Percentiles rank a stretch among this genome's conserved stretches.
Conservation (phyloP, 1,140 invertebrate genomes). For the Bombus waltoni region DNA sequence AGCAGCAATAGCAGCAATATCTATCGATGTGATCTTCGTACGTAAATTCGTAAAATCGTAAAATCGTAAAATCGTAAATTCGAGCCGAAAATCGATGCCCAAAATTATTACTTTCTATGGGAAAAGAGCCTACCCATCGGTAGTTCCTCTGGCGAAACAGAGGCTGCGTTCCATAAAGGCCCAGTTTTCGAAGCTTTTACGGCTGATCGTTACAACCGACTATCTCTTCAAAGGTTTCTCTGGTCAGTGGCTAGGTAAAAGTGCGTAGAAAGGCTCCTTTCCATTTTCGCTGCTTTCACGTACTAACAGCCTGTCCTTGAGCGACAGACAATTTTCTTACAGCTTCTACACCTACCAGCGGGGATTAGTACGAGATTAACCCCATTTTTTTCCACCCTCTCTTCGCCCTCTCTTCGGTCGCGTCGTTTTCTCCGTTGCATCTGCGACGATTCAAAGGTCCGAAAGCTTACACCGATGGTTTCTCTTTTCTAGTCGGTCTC, state of each 20-base stretch:
- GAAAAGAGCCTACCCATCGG: neutral
- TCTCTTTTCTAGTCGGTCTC: neutral
- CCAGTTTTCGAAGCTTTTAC: conserved; percentile 60
- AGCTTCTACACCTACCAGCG: neutral
- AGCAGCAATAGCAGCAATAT: neutral
- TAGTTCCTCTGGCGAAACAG: conserved; percentile 34
- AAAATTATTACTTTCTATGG: neutral
- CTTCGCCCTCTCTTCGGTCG: neutral
- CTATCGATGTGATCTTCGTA: neutral
- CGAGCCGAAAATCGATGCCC: neutral
- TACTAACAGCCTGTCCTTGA: conserved; percentile 9
- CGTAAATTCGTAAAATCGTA: no score
- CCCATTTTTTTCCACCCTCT: conserved; percentile 60
- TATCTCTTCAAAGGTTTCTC: neutral
- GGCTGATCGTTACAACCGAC: conserved; percentile 11
- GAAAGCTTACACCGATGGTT: conserved; percentile 26
- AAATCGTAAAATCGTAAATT: no score
- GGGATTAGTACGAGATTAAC: conserved; percentile 66
- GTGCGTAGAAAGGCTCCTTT: neutral
- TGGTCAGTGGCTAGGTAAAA: conserved; percentile 3
- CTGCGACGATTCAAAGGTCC: conserved; percentile 43
- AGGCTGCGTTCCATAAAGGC: conserved; percentile 57
- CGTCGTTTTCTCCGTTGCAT: conserved; percentile 41
- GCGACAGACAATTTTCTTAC: neutral
- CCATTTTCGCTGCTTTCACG: conserved; percentile 30